phyloP scores from a whole-genome alignment of 2,888 invertebrate species.

The Andrena haemorrhoa region DNA sequence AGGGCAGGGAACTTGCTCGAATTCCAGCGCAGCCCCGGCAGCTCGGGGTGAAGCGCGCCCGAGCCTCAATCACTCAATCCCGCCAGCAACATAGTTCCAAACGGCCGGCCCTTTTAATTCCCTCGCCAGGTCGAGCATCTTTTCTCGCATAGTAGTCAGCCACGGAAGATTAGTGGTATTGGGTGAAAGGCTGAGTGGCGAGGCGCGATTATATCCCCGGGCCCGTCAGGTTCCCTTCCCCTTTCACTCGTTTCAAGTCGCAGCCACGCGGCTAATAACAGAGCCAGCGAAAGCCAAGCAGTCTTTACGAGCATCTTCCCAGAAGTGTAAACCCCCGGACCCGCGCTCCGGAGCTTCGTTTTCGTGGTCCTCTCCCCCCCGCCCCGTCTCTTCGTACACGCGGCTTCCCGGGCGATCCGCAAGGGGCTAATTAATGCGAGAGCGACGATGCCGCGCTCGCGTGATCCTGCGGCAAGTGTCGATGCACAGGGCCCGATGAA shows the following conservation, averaged over 20 bases:
- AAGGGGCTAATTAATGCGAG: slow-evolving; percentile 79
- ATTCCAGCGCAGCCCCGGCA: neutral
- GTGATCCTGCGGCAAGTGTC: slow-evolving; percentile 33
- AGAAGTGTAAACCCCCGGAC: slow-evolving; percentile 83
- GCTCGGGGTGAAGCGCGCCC: neutral
- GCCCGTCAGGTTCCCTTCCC: slow-evolving; percentile 72
- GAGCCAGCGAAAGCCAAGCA: slow-evolving; percentile 81
- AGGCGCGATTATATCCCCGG: slow-evolving; percentile 80
- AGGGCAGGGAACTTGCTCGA: slow-evolving; percentile 24
- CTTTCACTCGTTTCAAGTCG: slow-evolving; percentile 77
- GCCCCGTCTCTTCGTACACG: slow-evolving; percentile 5
- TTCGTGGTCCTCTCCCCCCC: slow-evolving; percentile 20
- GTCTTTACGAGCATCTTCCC: slow-evolving; percentile 84
- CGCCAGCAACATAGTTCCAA: slow-evolving; percentile 25
- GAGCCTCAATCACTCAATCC: slow-evolving; percentile 51
- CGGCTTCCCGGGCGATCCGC: slow-evolving; percentile 24
- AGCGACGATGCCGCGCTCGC: slow-evolving; percentile 35
- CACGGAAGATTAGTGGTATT: slow-evolving; percentile 76
- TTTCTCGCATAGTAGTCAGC: slow-evolving; percentile 62
- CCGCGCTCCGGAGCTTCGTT: slow-evolving; percentile 32
- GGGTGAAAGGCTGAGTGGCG: slow-evolving; percentile 75
- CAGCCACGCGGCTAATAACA: slow-evolving; percentile 82
- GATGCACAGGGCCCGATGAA: slow-evolving; percentile 30
- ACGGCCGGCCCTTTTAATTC: slow-evolving; percentile 56
- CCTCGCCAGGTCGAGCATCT: slow-evolving; percentile 25